Evolutionary conservation across 2,113 vertebrate species (phyloP).

Genomic region (Crotalus horridus): DNA sequence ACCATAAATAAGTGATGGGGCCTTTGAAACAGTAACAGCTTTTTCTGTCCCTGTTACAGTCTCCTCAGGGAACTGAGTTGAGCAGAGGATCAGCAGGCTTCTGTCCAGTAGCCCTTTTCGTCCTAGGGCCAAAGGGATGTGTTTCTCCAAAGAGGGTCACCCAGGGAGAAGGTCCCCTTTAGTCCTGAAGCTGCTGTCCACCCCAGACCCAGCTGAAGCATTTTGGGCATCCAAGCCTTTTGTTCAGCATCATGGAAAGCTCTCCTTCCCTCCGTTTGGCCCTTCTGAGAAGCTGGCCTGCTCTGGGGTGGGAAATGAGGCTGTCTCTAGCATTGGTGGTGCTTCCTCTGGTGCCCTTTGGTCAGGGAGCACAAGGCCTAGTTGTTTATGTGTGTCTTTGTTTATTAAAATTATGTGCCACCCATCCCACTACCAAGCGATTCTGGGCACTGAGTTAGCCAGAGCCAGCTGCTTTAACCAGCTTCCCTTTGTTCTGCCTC

Average conservation of each 20-base stretch:
- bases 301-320: not conserved
- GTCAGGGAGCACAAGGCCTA: not conserved
- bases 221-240: not conserved
- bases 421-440: not conserved
- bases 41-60: fast-evolving
- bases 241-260: not conserved
- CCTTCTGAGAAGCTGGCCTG: not conserved
- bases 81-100: not conserved
- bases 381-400: not conserved
- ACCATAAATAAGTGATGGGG: not conserved
- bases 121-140: fast-evolving
- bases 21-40: fast-evolving
- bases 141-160: not conserved
- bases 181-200: not conserved
- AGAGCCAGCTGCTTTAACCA: conserved; percentile 40
- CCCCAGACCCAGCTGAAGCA: not conserved
- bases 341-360: not conserved
- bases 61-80: not conserved
- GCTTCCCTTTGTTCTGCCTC: conserved; percentile 45
- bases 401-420: not conserved
- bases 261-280: not conserved
- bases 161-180: not conserved
- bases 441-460: not conserved
- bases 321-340: not conserved
- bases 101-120: fast-evolving